Evolutionary conservation across 2,113 vertebrate genomes (phyloP), one percentile per base, ranked within the genome.

Genomic region (Thomomys bottae): DNA sequence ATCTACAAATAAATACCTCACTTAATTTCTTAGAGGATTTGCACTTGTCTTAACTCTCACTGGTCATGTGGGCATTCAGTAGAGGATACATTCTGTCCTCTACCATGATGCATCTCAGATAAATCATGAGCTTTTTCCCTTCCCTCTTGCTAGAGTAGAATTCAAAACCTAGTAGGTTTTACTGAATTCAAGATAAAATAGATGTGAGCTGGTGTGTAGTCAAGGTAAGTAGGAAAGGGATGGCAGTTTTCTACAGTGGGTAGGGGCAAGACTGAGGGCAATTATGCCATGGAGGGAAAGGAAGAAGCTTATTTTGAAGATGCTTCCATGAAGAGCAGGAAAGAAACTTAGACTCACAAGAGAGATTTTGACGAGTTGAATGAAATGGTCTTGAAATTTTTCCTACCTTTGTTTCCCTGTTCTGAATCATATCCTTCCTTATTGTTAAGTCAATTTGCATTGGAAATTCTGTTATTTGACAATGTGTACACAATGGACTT

Each of bases 381-480:
- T 26, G 45, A 81, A 89, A 57, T 28, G 93, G 36, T 9, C 21
- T 45, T 9, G 8, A 91, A 18, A 2, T 57, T 30, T 49, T 23
- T 67, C 40, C 42, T 80, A 57, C 36, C 26, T 84, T 91, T 84
- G 57, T 57, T 88, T 90, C 34, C 32, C 30, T 64, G 24, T 85
- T 82, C 32, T 79, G 20, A 34, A 78, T 83, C 81, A 66, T 57
- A 90, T 12, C 17, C 59, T 73, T 34, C 36, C 54, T 83, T 75
- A 59, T 3, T 26, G 23, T 64, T 63, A 87, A 84, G 34, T 42
- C 26, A 75, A 10, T 45, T 78, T 79, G 26, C 59, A 36, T 20
- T 79, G 36, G 34, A 88, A 92, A 92, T 66, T 75, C 20, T 71
- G n/a, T 28, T 88, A 34, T 73, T 93, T 66, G 64, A 61, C 90